A percentile compares a stretch with the other conserved stretches of the same genome.
These are phyloP conservation scores for Camponotus fellah DNA, from an alignment of 2,888 invertebrate species.

Conservation along the genomic window DNA sequence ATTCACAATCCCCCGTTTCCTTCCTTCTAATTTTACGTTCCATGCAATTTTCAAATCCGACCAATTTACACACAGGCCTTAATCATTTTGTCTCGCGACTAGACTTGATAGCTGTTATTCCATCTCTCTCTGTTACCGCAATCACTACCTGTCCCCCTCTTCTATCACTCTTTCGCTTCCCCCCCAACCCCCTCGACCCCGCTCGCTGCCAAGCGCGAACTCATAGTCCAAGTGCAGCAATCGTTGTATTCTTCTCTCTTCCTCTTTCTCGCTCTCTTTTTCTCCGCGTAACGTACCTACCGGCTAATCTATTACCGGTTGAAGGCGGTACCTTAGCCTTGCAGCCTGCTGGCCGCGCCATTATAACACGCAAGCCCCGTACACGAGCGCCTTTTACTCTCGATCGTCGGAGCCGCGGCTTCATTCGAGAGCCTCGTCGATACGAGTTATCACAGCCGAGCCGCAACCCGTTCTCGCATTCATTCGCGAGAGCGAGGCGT, in stretches of 20 bases:
- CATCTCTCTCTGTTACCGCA: slow-evolving; percentile 33
- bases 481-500: slow-evolving; percentile 29
- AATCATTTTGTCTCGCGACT: slow-evolving; percentile 47
- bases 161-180: slow-evolving; percentile 13
- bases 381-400: slow-evolving; percentile 53
- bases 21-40: slow-evolving; percentile 13
- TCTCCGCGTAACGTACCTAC: slow-evolving; percentile 62
- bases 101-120: slow-evolving; percentile 40
- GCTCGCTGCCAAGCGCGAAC: slow-evolving; percentile 36
- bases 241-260: slow-evolving; percentile 64
- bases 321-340: slow-evolving; percentile 76
- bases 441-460: slow-evolving; percentile 36
- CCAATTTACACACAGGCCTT: slow-evolving; percentile 37
- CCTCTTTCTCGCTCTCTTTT: neutral
- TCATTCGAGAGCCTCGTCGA: slow-evolving; percentile 10
- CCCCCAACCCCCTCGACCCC: slow-evolving; percentile 43
- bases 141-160: slow-evolving; percentile 30
- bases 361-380: slow-evolving; percentile 68
- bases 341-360: slow-evolving; percentile 58
- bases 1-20: neutral
- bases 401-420: slow-evolving; percentile 24
- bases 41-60: slow-evolving; percentile 47
- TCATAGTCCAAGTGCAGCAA: slow-evolving; percentile 79
- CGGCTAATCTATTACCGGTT: slow-evolving; percentile 75
- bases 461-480: slow-evolving; percentile 17